A percentile compares a stretch with the other conserved stretches of the same genome.
phyloP scores from a whole-genome alignment of 2,797 vertebrate genomes.

The Anguilla marmorata region DNA sequence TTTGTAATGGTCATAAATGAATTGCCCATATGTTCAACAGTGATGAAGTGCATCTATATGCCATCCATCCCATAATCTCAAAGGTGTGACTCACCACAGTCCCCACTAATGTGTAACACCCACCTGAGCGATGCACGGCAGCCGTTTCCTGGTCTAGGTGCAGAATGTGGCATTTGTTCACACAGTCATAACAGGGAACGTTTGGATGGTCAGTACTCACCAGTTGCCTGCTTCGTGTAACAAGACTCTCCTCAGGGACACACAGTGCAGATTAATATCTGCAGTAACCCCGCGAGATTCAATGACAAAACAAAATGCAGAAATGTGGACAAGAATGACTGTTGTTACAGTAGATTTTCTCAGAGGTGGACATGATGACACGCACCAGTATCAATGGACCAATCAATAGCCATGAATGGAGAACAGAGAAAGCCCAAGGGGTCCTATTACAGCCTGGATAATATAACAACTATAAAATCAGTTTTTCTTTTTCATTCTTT shows the following conservation, averaged over 20 bases:
- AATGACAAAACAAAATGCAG: neutral
- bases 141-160: neutral
- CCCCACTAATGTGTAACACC: neutral
- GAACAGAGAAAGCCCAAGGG: slow-evolving; percentile 20
- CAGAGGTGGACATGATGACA: neutral
- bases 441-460: slow-evolving; percentile 33
- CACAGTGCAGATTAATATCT: neutral
- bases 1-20: neutral
- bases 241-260: neutral
- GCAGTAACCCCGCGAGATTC: neutral
- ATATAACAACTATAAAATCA: slow-evolving; percentile 24
- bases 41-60: neutral
- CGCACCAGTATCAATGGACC: neutral
- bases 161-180: neutral
- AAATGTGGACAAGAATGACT: neutral
- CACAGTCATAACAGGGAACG: neutral
- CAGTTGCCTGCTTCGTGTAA: neutral
- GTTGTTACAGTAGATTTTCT: neutral
- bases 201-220: neutral
- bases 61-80: neutral
- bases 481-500: neutral
- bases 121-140: neutral
- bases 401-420: slow-evolving; percentile 19
- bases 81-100: neutral
- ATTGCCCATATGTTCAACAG: neutral